phyloP scores from a whole-genome alignment of 1,140 invertebrate genomes.

The Tetraneura akinire region DNA sequence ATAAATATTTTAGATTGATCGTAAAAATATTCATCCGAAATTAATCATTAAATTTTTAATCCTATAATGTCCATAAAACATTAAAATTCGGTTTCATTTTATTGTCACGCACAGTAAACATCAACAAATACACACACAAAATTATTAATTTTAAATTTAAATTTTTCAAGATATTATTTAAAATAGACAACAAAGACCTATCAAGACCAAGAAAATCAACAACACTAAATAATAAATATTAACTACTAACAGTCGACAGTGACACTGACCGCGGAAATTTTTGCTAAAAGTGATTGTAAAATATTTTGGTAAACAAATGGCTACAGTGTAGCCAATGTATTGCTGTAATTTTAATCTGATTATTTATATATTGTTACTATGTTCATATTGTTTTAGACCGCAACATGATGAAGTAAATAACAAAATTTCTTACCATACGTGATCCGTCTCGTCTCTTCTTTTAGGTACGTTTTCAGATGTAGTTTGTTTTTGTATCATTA shows the following conservation, averaged over 20 bases:
- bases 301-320: conserved; percentile 23
- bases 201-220: background rate
- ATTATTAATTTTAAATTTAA: background rate
- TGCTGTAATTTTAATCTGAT: background rate
- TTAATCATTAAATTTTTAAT: background rate
- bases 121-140: background rate
- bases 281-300: conserved; percentile 27
- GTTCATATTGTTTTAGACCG: background rate
- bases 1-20: no score
- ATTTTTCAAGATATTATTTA: no score
- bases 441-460: no score
- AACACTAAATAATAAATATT: background rate
- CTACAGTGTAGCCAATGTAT: background rate
- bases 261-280: conserved; percentile 37
- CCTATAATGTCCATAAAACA: background rate
- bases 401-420: background rate
- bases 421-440: background rate
- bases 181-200: no score
- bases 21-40: background rate
- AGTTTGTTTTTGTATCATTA: conserved; percentile 31
- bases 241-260: background rate
- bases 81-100: background rate
- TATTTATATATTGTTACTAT: background rate
- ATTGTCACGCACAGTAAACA: background rate
- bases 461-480: background rate